Conservation (phyloP, 1,140 invertebrate genomes). For the Triops longicaudatus region DNA sequence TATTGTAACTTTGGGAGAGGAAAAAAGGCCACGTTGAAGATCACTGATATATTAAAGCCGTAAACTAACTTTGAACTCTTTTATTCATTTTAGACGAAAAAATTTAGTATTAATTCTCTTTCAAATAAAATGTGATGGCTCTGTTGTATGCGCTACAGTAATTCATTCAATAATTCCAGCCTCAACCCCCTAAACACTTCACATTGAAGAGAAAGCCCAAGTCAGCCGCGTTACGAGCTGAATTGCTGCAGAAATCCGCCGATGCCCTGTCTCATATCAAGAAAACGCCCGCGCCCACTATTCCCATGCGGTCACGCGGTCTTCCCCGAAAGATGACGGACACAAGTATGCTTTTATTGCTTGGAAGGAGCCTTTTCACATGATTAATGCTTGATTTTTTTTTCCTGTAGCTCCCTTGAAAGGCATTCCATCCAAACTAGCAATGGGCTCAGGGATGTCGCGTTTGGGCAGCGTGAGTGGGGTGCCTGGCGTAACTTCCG, state of each 20-base stretch:
- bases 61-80: too few species aligned
- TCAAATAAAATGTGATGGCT: too few species aligned
- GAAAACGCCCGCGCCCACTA: constrained; percentile 75
- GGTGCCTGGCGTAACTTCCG: constrained; percentile 8
- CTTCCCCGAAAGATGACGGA: constrained; percentile 96
- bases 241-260: constrained; percentile 80
- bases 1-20: too few species aligned
- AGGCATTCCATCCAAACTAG: constrained; percentile 61
- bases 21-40: too few species aligned
- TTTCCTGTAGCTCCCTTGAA: constrained; percentile 66
- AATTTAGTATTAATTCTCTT: too few species aligned
- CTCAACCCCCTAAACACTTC: constrained; percentile 70
- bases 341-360: constrained; percentile 56
- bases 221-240: constrained; percentile 77
- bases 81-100: too few species aligned
- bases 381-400: constrained; percentile 20
- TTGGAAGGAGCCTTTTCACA: not conserved
- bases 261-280: constrained; percentile 77
- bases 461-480: constrained; percentile 29
- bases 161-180: constrained; percentile 30
- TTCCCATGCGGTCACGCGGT: constrained; percentile 81
- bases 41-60: too few species aligned
- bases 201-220: constrained; percentile 90
- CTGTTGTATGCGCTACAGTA: too few species aligned
- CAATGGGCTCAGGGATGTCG: constrained; percentile 46